Base-by-base conservation (phyloP, 2,888 invertebrate species). In the Dichetophora obliterata region DNA sequence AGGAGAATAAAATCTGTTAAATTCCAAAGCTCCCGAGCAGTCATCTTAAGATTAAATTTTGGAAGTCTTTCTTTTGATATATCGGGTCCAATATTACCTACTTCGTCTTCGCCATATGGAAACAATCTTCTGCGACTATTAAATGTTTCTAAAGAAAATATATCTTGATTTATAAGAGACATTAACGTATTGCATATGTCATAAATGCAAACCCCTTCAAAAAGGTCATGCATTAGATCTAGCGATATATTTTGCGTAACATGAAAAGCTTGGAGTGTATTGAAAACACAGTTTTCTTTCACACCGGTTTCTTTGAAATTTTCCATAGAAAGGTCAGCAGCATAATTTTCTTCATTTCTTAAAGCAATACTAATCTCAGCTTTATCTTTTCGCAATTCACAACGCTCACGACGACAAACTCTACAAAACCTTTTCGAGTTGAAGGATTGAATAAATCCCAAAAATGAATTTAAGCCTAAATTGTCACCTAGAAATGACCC, bases 81-180 rank as follows among this genome's bases (percentile, higher is more conserved):
- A 66, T 72, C 74, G 5, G 77, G 59, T 8, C 75, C 74, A 65
- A 71, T 27, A 76, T 77, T 77, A 9, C 76, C 74, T 27, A 70
- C 65, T 43, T 78, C 76, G 3, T 52, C 34, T 75, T 74, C 74
- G 19, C 76, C 76, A 54, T 66, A 78, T 16, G 65, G 59, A 37
- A 76, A 78, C 34, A 73, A 50, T 59, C 69, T 19, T 74, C 34
- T 74, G 34, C 74, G 65, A 52, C 74, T 63, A 63, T 74, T 74
- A 31, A 74, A 74, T 50, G 63, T 61, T 48, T 63, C 43, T 63
- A 63, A 73, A 27, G 50, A 73, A 59, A 63, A 37, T 37, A 37
- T 5, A 37, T 6, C 37, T 37, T 37, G 37, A 8, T 6, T 37
- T 6, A 37, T 3, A 37, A 37, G 37, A 3, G 37, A 37, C 37